phyloP scores from a whole-genome alignment of 2,113 vertebrate genomes.

The Hemiscyllium ocellatum region DNA sequence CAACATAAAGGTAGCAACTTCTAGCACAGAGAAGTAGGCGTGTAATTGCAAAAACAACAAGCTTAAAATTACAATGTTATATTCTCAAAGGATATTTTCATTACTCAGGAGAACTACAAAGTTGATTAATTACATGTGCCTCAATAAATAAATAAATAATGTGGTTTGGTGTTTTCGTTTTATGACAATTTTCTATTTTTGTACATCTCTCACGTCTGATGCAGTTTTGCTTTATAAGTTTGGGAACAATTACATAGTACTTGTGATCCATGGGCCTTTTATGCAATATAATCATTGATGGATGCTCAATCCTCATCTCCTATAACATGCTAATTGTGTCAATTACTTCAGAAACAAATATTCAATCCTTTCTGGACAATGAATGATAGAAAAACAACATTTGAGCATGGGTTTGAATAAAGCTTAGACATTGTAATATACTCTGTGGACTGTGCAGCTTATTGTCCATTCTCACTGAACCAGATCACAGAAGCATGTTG shows the following conservation, averaged over 20 bases:
- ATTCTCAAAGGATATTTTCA: background rate
- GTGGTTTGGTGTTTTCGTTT: background rate
- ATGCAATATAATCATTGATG: background rate
- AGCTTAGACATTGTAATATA: background rate
- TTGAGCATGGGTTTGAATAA: background rate
- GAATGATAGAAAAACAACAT: background rate
- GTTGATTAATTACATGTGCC: conserved; percentile 37
- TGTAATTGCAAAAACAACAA: background rate
- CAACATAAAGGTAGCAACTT: background rate
- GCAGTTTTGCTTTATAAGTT: background rate
- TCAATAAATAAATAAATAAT: background rate
- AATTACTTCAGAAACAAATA: background rate
- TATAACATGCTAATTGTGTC: background rate
- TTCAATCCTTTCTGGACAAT: background rate
- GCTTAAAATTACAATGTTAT: background rate
- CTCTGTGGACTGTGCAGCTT: background rate
- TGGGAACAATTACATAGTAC: background rate
- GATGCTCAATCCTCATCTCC: background rate
- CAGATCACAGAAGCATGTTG: background rate
- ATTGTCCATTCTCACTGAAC: background rate
- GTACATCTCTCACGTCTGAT: background rate
- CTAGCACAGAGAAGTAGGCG: background rate
- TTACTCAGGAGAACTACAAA: conserved; percentile 62
- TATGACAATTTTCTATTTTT: background rate
- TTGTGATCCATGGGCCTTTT: background rate